A percentile compares a stretch with the other conserved stretches of the same genome.
These are phyloP conservation scores for Drosophila elegans DNA, from an alignment of 1,140 invertebrate genomes.

Conservation along the genomic window DNA sequence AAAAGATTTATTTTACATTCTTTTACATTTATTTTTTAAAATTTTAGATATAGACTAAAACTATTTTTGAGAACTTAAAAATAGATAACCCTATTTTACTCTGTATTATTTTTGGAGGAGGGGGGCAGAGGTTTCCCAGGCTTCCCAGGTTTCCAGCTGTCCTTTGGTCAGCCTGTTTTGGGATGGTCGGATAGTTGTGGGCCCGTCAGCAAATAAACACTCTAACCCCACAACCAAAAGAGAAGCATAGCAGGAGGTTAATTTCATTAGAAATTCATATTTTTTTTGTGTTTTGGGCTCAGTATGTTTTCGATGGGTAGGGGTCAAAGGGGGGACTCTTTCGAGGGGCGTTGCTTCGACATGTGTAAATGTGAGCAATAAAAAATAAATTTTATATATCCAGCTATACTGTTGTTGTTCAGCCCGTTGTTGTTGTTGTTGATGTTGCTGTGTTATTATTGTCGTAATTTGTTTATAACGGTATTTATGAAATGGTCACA, in stretches of 20 bases:
- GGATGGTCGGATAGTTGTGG: constrained; percentile 48
- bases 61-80: neutral
- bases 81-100: neutral
- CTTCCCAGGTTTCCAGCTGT: constrained; percentile 33
- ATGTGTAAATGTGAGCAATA: constrained; percentile 82
- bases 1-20: too few species aligned
- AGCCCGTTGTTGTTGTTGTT: constrained; percentile 34
- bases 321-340: constrained; percentile 1
- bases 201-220: constrained; percentile 79
- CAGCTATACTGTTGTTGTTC: constrained; percentile 8
- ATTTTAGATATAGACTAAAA: too few species aligned
- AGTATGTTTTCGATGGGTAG: constrained; percentile 8
- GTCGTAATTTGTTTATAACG: constrained; percentile 83
- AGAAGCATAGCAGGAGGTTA: constrained; percentile 51
- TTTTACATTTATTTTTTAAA: too few species aligned
- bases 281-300: constrained; percentile 50
- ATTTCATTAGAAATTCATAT: constrained; percentile 84
- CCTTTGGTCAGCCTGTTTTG: constrained; percentile 24
- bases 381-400: constrained; percentile 73
- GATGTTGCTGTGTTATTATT: constrained; percentile 71
- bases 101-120: constrained; percentile 4
- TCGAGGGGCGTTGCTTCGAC: constrained; percentile 54
- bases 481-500: constrained; percentile 84
- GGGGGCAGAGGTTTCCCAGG: neutral
- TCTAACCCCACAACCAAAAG: constrained; percentile 11